Base-by-base conservation (phyloP, 1,140 invertebrate genomes). In the Microplitis mediator region DNA sequence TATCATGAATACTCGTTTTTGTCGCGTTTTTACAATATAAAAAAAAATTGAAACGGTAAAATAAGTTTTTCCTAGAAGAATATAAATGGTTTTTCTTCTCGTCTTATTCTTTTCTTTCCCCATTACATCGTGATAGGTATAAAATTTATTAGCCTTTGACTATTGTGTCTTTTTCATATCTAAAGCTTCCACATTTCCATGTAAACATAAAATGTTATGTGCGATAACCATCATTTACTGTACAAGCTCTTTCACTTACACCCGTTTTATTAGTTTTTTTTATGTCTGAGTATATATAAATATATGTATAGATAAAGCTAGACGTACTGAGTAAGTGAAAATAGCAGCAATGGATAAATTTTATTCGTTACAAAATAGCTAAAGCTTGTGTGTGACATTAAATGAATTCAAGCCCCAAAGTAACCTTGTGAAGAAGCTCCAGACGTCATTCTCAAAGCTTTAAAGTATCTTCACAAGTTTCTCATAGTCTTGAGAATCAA, bases 391-490 rank as follows among this genome's bases (percentile, higher is more conserved):
- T 66, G 45, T 66, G 45, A 51, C 63, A 14, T 61, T 16, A 31
- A 66, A 66, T 11, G 36, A 51, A 66, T 35, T 66, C 39, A 14
- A 66, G 63, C 14, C 36, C 36, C 14, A 52, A 51, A 66, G 63
- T 66, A 66, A 16, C 39, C 63, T 66, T 31, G 14, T 36, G 39
- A 45, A 45, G 6, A 50, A 66, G 31, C 45, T 66, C 39, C 39
- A 50, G 63, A 66, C 63, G 50, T 23, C n/a, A 66, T 36, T 39
- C 63, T 66, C 35, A 61, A 50, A 35, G 35, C 68, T 70, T 70
- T 61, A 56, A 70, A 70, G 68, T 62, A 23, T 62, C 68, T 70
- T 50, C 5, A 61, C n/a, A 70, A 70, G 56, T 61, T 70, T 32
- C 36, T 50, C 58, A 50, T 51, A 52, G 51, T 34, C 23, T 32